These are phyloP conservation scores for Cheirogaleus major DNA, from an alignment of 2,797 vertebrate species.

Conservation along the genomic window DNA sequence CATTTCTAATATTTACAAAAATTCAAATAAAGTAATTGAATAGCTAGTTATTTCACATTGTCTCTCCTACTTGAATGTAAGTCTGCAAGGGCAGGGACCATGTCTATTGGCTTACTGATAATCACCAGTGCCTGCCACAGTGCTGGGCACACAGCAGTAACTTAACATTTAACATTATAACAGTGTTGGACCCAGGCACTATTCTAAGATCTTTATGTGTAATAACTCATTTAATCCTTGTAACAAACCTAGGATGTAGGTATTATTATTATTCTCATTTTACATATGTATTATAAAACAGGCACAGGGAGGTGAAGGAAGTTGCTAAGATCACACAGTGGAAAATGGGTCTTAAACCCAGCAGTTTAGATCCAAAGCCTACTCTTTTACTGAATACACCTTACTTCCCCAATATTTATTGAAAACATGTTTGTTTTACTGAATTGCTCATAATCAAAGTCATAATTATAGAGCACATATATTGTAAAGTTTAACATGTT, in stretches of 20 bases:
- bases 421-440: background rate
- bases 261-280: background rate
- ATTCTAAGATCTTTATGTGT: background rate
- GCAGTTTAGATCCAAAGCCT: background rate
- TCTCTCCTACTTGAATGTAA: background rate
- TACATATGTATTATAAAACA: background rate
- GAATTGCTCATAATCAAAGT: background rate
- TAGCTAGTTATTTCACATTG: background rate
- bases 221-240: background rate
- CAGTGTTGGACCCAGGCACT: background rate
- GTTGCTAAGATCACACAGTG: background rate
- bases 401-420: slow-evolving; percentile 18
- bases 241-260: background rate
- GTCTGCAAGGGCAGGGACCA: background rate
- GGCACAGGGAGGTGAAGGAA: background rate
- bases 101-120: background rate
- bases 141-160: background rate
- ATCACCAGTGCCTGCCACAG: background rate
- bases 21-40: background rate
- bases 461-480: background rate
- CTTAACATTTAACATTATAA: background rate
- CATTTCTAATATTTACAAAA: background rate
- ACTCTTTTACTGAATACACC: background rate
- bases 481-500: background rate
- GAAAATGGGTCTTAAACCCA: background rate